Conservation (phyloP, 2,888 invertebrate genomes). For the Drosophila paramelanica region DNA sequence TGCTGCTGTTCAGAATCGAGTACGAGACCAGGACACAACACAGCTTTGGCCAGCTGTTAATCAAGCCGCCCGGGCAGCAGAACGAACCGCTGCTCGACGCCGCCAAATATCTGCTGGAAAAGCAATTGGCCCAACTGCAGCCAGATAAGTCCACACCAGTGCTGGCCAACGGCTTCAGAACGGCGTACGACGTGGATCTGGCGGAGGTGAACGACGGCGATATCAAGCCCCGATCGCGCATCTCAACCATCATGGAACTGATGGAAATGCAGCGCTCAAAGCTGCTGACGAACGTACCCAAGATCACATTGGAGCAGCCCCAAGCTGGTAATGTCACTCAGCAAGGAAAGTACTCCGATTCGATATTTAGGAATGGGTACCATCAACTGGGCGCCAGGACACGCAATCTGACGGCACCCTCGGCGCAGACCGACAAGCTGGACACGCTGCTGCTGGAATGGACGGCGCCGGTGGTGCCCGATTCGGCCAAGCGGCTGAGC, state of each 20-base stretch:
- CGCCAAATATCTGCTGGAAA: slow-evolving; percentile 16
- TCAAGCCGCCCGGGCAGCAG: background rate
- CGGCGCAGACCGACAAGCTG: background rate
- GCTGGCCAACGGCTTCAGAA: background rate
- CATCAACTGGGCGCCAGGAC: background rate
- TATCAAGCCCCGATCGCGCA: background rate
- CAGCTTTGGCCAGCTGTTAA: slow-evolving; percentile 38
- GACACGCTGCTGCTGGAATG: background rate
- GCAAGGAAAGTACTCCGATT: background rate
- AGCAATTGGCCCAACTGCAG: slow-evolving; percentile 2
- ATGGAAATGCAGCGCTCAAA: slow-evolving; percentile 2
- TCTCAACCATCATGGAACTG: slow-evolving; percentile 17
- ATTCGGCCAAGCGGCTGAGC: slow-evolving; percentile 31
- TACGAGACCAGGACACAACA: background rate
- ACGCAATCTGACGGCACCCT: slow-evolving; percentile 6
- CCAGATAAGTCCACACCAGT: accelerated
- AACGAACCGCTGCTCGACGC: slow-evolving; percentile 14
- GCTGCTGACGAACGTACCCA: background rate
- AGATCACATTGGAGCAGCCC: too few species aligned
- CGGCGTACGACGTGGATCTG: background rate
- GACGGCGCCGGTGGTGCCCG: slow-evolving; percentile 12
- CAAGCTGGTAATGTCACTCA: background rate
- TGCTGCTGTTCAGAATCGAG: background rate
- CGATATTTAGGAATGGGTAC: background rate
- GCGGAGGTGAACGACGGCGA: slow-evolving; percentile 31